phyloP scores from a whole-genome alignment of 2,797 vertebrate genomes.

The Agapornis canus region DNA sequence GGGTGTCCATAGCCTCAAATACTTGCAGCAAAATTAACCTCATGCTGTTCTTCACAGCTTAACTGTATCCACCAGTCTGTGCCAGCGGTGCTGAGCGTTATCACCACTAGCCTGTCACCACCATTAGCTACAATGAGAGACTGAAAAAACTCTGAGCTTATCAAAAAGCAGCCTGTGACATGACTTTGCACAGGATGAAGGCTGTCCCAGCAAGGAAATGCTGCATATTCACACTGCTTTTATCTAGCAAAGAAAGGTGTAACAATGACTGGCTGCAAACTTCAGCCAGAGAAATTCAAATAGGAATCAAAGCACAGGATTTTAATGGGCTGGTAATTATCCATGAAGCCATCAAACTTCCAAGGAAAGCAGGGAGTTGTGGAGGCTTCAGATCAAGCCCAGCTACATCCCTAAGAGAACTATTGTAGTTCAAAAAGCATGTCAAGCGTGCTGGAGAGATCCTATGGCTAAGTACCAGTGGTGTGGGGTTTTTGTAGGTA shows the following conservation, averaged over 20 bases:
- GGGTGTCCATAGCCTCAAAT: neutral
- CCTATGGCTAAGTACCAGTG: neutral
- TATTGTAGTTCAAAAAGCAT: neutral
- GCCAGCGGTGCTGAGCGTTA: fast-evolving
- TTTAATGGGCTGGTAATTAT: neutral
- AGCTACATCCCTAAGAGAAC: neutral
- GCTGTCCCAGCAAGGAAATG: neutral
- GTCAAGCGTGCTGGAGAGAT: neutral
- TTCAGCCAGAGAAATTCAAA: neutral
- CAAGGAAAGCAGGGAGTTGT: neutral
- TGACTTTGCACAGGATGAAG: fast-evolving
- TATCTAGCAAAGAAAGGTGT: neutral
- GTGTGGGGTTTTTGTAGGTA: neutral
- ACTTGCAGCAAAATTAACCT: neutral
- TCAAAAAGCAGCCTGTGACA: neutral
- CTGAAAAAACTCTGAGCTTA: neutral
- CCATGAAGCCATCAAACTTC: neutral
- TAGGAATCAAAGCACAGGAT: fast-evolving
- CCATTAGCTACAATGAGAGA: neutral
- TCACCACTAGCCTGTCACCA: neutral
- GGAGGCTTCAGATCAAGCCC: neutral
- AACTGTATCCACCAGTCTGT: neutral
- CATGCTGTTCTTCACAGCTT: neutral
- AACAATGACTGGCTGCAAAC: neutral
- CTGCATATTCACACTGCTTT: neutral